A percentile compares a stretch with the other conserved stretches of the same genome.
phyloP scores from a whole-genome alignment of 2,113 vertebrate genomes.

The Phyllopteryx taeniolatus region DNA sequence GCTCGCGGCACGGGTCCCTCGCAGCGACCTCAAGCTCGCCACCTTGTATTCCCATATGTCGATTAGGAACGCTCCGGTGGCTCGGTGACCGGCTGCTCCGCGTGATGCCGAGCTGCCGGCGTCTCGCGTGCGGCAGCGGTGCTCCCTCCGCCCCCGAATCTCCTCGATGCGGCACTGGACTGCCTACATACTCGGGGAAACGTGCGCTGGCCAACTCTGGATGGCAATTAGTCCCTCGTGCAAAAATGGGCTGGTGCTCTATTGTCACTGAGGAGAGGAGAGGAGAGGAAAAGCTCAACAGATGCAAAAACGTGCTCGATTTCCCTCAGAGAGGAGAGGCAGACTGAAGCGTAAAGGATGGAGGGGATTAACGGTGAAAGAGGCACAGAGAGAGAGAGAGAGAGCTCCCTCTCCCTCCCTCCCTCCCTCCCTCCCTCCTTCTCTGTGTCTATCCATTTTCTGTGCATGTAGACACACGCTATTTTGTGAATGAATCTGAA shows the following conservation, averaged over 20 bases:
- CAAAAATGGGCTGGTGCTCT: conserved; percentile 17
- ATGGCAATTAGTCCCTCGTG: conserved; percentile 40
- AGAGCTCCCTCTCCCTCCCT: background rate
- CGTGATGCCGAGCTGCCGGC: conserved; percentile 61
- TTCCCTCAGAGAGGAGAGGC: conserved; percentile 28
- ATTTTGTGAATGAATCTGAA: conserved; percentile 9
- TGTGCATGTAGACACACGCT: background rate
- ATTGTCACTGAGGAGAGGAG: conserved; percentile 23
- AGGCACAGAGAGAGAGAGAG: conserved; percentile 1
- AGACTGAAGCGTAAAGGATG: conserved; percentile 48
- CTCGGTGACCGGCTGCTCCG: conserved; percentile 63
- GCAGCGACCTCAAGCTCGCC: conserved; percentile 50
- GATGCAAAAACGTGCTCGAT: conserved; percentile 39
- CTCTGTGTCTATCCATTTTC: conserved; percentile 19
- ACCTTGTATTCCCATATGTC: conserved; percentile 69
- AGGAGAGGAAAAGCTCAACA: conserved; percentile 38
- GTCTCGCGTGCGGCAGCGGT: conserved; percentile 42
- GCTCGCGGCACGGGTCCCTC: conserved; percentile 34
- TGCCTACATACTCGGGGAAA: conserved; percentile 37
- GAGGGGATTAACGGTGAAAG: conserved; percentile 41
- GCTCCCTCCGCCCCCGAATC: conserved; percentile 65
- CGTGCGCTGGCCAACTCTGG: conserved; percentile 56
- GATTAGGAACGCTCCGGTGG: conserved; percentile 59
- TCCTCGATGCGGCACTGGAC: conserved; percentile 66
- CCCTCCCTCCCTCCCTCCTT: background rate